Percentiles rank a stretch among this genome's conserved stretches.
These are phyloP conservation scores for Camponotus pennsylvanicus DNA, from an alignment of 1,140 invertebrate genomes.

Conservation along the genomic window DNA sequence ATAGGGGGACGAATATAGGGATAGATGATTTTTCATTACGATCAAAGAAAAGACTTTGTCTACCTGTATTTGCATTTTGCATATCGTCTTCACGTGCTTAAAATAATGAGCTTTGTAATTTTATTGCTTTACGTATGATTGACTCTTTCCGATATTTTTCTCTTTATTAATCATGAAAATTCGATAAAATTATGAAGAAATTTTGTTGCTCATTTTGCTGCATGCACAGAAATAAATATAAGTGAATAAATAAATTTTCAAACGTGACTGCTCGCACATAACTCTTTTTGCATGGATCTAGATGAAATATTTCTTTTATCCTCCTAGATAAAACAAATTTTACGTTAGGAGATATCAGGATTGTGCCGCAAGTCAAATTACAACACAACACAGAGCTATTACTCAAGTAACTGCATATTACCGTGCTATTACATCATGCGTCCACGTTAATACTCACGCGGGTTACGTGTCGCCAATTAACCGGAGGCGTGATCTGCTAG, in stretches of 20 bases:
- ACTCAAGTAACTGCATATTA: conserved; percentile 63
- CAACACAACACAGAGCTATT: not conserved
- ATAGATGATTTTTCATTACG: not conserved
- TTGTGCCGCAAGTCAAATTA: conserved; percentile 40
- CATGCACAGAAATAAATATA: not conserved
- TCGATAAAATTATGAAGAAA: not conserved
- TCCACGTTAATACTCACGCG: conserved; percentile 45
- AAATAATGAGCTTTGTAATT: not conserved
- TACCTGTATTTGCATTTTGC: not conserved
- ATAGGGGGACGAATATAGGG: not conserved
- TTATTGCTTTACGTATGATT: not conserved
- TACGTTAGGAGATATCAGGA: not conserved
- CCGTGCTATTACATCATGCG: conserved; percentile 39
- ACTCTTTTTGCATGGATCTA: not conserved
- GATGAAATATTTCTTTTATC: not conserved
- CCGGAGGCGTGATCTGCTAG: conserved; percentile 33
- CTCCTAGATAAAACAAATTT: not conserved
- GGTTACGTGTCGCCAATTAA: conserved; percentile 57
- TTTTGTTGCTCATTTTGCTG: not conserved
- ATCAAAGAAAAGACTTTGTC: not conserved
- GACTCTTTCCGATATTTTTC: not conserved
- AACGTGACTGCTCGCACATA: not conserved
- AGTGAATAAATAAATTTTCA: not conserved
- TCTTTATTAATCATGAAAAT: not conserved
- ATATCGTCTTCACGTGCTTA: not conserved